Base-by-base conservation (phyloP, 2,888 invertebrate genomes). In the Eupsilia transversa region DNA sequence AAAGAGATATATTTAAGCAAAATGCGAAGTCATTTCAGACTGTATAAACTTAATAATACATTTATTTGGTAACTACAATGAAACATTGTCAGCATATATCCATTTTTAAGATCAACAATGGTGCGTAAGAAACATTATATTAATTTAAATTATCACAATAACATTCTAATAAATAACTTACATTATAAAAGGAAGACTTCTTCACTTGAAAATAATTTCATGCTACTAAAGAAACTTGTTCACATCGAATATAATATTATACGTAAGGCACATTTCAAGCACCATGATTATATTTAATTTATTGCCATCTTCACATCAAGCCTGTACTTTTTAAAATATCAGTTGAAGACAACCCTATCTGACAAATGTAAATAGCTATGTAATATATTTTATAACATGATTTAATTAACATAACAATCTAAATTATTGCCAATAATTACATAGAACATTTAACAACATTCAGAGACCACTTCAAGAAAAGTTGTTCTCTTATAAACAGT, bases 91-190 rank as follows among this genome's bases (percentile, higher is more conserved):
- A 79, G 80, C 70, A 82, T 74, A 82, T 64, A 77, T 54, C 41
- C 72, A 79, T 80, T 77, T 77, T 72, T 63, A 72, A 80, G 74
- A 74, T 85, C 74, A 83, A 79, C 73, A 80, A 74, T 73, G 49
- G 59, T 71, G 66, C 75, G 49, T 76, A 57, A 66, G 65, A 59
- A 49, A 75, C 68, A 77, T 82, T 75, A 65, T 74, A 88, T 86
- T 87, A 86, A 87, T 88, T 86, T 86, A 86, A 87, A 88, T 91
- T 91, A 92, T 92, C 91, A 92, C 91, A 92, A 89, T 75, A 76
- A 80, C 83, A 87, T 77, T 82, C 69, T 83, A 80, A 83, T 83
- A 88, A 85, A 86, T 87, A 86, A 85, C 86, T 86, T 87, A 87
- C 59, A 72, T 72, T 88, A n/a, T n/a, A 88, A 79, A 86, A 85